A percentile compares a stretch with the other conserved stretches of the same genome.
Conservation (phyloP, 2,797 vertebrate species). For the Alfaro cultratus region DNA sequence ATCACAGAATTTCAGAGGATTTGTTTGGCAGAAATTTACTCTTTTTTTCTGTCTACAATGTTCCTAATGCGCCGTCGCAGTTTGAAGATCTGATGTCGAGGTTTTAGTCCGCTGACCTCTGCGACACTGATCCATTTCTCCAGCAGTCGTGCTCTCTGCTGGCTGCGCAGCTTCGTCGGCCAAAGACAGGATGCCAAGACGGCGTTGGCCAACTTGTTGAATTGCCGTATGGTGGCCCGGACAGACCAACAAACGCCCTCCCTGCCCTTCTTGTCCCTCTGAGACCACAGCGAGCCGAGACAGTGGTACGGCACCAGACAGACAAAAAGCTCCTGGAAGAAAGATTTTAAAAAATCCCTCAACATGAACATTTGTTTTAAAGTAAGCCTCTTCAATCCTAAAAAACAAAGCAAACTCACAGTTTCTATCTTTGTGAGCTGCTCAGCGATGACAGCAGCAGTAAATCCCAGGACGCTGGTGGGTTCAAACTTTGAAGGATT, state of each 20-base stretch:
- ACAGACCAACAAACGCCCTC: slow-evolving; percentile 88
- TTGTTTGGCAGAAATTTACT: too few relatives aligned
- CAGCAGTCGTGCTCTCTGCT: slow-evolving; percentile 88
- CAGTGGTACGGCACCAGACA: slow-evolving; percentile 92
- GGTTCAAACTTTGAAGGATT: slow-evolving; percentile 81
- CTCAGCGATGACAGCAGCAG: slow-evolving; percentile 84
- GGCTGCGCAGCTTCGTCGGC: slow-evolving; percentile 82
- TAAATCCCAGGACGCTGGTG: slow-evolving; percentile 87
- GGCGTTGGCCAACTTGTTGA: slow-evolving; percentile 88
- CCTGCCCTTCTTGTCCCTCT: slow-evolving; percentile 87
- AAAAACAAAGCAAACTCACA: slow-evolving; percentile 68
- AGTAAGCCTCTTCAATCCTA: too few relatives aligned
- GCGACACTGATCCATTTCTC: slow-evolving; percentile 95
- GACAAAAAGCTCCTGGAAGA: slow-evolving; percentile 87
- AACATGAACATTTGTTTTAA: neutral
- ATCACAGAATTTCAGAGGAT: too few relatives aligned
- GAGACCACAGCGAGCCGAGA: slow-evolving; percentile 90
- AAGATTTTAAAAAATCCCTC: neutral
- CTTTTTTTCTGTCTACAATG: too few relatives aligned
- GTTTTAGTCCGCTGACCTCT: slow-evolving; percentile 74
- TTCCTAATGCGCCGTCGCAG: neutral
- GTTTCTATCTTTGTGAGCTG: slow-evolving; percentile 92
- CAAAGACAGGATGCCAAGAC: slow-evolving; percentile 88
- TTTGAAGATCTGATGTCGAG: neutral
- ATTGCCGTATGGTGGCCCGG: slow-evolving; percentile 90